phyloP scores from a whole-genome alignment of 2,888 invertebrate species.

The Schizotus pectinicornis region DNA sequence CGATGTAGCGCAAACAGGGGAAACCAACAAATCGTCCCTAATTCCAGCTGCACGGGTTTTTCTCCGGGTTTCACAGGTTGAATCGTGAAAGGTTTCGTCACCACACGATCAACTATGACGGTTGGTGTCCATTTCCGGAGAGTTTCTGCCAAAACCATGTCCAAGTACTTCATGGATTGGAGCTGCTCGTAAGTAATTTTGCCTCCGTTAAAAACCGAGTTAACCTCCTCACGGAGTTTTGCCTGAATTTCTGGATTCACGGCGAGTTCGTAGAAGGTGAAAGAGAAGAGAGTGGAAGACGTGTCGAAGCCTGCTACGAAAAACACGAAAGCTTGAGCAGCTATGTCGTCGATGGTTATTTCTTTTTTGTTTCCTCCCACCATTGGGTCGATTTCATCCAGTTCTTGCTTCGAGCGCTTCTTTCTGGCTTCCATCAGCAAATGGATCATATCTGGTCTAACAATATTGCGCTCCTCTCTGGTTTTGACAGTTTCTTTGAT shows the following conservation, averaged over 20 bases:
- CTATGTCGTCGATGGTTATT: no score
- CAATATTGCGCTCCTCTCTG: constrained; percentile 44
- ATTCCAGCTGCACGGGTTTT: constrained; percentile 49
- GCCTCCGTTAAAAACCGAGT: neutral
- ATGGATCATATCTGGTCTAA: constrained; percentile 55
- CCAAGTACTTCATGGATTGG: neutral
- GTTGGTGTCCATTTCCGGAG: constrained; percentile 66
- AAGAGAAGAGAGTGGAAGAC: no score
- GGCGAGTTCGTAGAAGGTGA: no score
- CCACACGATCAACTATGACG: constrained; percentile 61
- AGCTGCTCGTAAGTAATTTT: neutral
- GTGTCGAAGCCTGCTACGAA: no score
- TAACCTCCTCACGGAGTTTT: no score
- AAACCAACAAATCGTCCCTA: constrained; percentile 60
- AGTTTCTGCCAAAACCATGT: constrained; percentile 59
- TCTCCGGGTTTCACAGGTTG: constrained; percentile 58
- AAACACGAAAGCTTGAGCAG: no score
- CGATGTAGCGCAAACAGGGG: constrained; percentile 63
- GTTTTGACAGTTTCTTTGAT: constrained; percentile 35
- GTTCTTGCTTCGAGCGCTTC: constrained; percentile 14
- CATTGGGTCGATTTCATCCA: constrained; percentile 14
- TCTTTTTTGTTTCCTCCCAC: no score
- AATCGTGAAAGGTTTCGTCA: constrained; percentile 63
- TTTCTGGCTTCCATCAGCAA: constrained; percentile 54
- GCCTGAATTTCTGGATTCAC: no score